Percentiles rank a stretch among this genome's conserved stretches.
Conservation (phyloP, 2,113 vertebrate genomes). For the Pituophis catenifer region DNA sequence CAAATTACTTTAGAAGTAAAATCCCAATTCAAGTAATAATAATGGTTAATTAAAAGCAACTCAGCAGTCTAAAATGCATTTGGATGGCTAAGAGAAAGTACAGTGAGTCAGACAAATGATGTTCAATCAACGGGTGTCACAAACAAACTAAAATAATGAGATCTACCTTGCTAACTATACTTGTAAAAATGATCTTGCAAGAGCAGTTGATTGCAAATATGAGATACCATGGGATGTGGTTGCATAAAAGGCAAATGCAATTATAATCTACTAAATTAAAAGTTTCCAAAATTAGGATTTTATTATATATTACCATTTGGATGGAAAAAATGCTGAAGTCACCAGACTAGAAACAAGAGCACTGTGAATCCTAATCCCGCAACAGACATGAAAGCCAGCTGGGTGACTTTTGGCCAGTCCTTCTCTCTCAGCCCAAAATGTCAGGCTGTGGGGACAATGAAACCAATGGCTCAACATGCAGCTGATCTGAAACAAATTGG, state of each 20-base stretch:
- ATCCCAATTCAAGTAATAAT: not conserved
- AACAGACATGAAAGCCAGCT: not conserved
- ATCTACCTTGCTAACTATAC: not conserved
- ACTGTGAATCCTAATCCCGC: not conserved
- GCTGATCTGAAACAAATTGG: not conserved
- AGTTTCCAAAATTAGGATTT: not conserved
- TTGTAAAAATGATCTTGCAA: not conserved
- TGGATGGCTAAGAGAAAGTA: not conserved
- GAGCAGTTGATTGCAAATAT: not conserved
- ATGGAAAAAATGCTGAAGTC: not conserved
- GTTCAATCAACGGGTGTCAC: not conserved
- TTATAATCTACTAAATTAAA: not conserved
- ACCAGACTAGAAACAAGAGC: not conserved
- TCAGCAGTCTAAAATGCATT: not conserved
- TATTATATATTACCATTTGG: not conserved
- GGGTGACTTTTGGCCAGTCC: not conserved
- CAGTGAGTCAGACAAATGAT: not conserved
- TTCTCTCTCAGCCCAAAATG: not conserved
- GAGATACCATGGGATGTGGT: not conserved
- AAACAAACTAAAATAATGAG: not conserved
- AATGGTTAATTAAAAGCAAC: not conserved
- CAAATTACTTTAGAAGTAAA: not conserved
- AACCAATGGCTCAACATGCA: not conserved
- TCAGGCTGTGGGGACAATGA: not conserved
- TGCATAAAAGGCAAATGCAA: not conserved